These are phyloP conservation scores for Lethrus apterus DNA, from an alignment of 1,140 invertebrate species.

Conservation along the genomic window DNA sequence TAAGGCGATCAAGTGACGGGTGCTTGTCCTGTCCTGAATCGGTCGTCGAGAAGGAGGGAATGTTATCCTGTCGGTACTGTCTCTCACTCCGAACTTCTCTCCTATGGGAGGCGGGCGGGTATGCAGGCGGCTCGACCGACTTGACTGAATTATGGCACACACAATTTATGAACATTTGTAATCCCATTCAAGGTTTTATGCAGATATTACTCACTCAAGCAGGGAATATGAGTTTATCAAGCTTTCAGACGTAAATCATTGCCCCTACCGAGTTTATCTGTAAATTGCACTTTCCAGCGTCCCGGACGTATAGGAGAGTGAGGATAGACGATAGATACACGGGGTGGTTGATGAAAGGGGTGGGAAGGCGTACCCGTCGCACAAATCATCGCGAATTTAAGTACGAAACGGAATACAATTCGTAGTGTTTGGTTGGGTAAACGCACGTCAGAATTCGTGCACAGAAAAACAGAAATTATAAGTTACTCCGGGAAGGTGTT, in stretches of 20 bases:
- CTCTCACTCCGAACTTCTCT: constrained; percentile 15
- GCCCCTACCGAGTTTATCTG: constrained; percentile 40
- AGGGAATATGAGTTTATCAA: constrained; percentile 45
- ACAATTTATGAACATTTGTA: constrained; percentile 45
- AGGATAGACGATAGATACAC: constrained; percentile 12
- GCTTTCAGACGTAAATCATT: constrained; percentile 43
- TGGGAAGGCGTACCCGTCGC: constrained; percentile 14
- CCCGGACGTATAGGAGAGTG: background rate
- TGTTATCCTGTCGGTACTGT: background rate
- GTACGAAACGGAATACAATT: constrained; percentile 15
- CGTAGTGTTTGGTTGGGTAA: no score
- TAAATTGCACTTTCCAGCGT: constrained; percentile 41
- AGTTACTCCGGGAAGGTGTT: no score
- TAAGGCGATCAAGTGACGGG: constrained; percentile 15
- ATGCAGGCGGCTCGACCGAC: constrained; percentile 12
- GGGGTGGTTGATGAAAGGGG: background rate
- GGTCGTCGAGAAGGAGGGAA: background rate
- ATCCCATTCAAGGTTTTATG: constrained; percentile 44
- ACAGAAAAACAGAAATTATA: no score
- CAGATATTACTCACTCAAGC: constrained; percentile 45
- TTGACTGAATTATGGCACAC: constrained; percentile 41
- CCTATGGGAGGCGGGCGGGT: no score
- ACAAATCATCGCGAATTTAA: constrained; percentile 24
- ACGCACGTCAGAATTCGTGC: no score
- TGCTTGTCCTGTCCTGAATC: background rate